Conservation (phyloP, 2,797 vertebrate genomes). For the Nannoperca australis region DNA sequence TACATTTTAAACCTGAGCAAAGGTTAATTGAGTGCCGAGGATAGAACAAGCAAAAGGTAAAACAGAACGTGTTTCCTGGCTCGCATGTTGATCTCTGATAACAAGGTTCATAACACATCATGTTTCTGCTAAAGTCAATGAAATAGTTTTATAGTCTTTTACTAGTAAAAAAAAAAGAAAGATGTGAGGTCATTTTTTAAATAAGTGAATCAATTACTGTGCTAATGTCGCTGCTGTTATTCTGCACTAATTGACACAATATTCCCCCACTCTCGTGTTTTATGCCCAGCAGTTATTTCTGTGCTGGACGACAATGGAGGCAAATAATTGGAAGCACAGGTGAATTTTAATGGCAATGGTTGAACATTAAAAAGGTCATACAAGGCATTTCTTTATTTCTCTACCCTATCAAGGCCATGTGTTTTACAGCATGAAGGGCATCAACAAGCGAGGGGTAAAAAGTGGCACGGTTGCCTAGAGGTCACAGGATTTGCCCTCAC, state of each 20-base stretch:
- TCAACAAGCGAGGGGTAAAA: constrained; percentile 23
- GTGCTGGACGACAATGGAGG: not conserved
- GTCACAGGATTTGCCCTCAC: constrained; percentile 52
- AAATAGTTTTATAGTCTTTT: not conserved
- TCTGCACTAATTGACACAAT: not conserved
- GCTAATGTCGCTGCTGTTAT: not conserved
- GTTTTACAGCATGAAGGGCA: constrained; percentile 40
- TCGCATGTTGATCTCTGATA: constrained; percentile 33
- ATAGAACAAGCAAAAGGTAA: constrained; percentile 24
- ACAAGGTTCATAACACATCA: constrained; percentile 15
- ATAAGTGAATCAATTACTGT: not conserved
- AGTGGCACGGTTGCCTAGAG: constrained; percentile 35
- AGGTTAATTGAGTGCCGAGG: constrained; percentile 59
- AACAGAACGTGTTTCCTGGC: not conserved
- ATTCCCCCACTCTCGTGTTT: not conserved
- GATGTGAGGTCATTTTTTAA: not conserved
- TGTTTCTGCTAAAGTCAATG: constrained; percentile 17
- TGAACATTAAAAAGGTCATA: constrained; percentile 59
- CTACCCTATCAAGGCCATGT: constrained; percentile 49
- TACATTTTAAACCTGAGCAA: constrained; percentile 50
- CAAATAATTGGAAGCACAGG: constrained; percentile 46
- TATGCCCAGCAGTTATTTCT: constrained; percentile 11
- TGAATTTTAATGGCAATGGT: constrained; percentile 46
- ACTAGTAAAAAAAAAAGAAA: too few relatives aligned
- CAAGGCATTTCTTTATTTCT: constrained; percentile 57